Percentiles rank a stretch among this genome's conserved stretches.
phyloP scores from a whole-genome alignment of 2,888 invertebrate species.

The Galeopsomyia nigrocyanea region DNA sequence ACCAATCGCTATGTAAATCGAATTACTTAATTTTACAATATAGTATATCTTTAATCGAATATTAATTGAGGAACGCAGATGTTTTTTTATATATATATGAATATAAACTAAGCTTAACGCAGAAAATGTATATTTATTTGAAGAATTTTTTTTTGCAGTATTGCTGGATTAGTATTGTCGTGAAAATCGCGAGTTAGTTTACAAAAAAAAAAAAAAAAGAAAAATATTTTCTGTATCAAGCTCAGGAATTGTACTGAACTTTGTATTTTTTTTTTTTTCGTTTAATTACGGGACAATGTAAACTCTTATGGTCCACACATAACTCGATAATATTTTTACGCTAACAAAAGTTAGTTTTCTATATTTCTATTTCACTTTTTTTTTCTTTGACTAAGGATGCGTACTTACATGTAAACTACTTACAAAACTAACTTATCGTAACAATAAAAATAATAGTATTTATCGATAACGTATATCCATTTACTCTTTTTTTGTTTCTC shows the following conservation, averaged over 20 bases:
- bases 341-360: not conserved
- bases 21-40: not conserved
- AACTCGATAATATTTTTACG: slow-evolving; percentile 4
- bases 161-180: slow-evolving; percentile 17
- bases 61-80: not conserved
- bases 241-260: slow-evolving; percentile 3
- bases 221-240: not conserved
- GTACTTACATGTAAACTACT: slow-evolving; percentile 33
- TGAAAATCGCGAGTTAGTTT: not conserved
- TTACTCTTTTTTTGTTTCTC: slow-evolving; percentile 56
- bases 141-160: slow-evolving; percentile 1
- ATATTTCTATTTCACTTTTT: slow-evolving; percentile 36
- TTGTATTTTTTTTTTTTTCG: not conserved
- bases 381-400: slow-evolving; percentile 24
- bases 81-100: too few species aligned
- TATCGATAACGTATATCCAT: slow-evolving; percentile 54
- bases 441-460: slow-evolving; percentile 48
- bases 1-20: not conserved
- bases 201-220: too few species aligned
- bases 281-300: slow-evolving; percentile 6
- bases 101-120: not conserved
- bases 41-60: not conserved
- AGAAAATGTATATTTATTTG: slow-evolving; percentile 10
- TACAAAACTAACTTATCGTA: slow-evolving; percentile 41
- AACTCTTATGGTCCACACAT: slow-evolving; percentile 9